phyloP scores from a whole-genome alignment of 2,113 vertebrate genomes.

The Tupaia chinensis region DNA sequence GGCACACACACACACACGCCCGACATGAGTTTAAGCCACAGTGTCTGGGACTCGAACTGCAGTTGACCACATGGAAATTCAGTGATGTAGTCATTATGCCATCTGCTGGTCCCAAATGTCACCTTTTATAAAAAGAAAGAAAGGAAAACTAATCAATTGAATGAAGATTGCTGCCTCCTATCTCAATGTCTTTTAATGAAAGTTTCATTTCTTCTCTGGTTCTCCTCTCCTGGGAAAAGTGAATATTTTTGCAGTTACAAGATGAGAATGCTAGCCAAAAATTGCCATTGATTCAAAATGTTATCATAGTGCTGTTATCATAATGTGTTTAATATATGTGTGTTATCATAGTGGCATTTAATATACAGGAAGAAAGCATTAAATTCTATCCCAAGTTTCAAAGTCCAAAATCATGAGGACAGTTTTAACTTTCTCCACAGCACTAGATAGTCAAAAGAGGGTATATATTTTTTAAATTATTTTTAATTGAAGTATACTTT shows the following conservation, averaged over 20 bases:
- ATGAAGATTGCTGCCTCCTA: not conserved
- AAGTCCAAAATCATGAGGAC: not conserved
- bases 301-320: not conserved
- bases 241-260: not conserved
- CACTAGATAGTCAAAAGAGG: slow-evolving; percentile 21
- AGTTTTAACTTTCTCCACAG: not conserved
- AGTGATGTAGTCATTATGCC: too few species aligned
- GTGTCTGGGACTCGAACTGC: too few species aligned
- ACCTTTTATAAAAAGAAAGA: not conserved
- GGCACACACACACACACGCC: too few species aligned
- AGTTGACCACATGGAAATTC: too few species aligned
- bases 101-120: not conserved
- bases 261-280: not conserved
- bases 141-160: not conserved
- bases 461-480: not conserved
- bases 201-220: not conserved
- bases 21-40: too few species aligned
- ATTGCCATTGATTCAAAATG: slow-evolving; percentile 21
- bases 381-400: not conserved
- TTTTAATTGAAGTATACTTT: not conserved
- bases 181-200: not conserved
- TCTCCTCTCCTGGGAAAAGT: slow-evolving; percentile 8
- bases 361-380: not conserved
- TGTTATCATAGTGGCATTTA: slow-evolving; percentile 11
- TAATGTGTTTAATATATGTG: not conserved